Percentiles rank a stretch among this genome's conserved stretches.
Conservation (phyloP, 2,797 vertebrate genomes). For the Harpagifer antarcticus region DNA sequence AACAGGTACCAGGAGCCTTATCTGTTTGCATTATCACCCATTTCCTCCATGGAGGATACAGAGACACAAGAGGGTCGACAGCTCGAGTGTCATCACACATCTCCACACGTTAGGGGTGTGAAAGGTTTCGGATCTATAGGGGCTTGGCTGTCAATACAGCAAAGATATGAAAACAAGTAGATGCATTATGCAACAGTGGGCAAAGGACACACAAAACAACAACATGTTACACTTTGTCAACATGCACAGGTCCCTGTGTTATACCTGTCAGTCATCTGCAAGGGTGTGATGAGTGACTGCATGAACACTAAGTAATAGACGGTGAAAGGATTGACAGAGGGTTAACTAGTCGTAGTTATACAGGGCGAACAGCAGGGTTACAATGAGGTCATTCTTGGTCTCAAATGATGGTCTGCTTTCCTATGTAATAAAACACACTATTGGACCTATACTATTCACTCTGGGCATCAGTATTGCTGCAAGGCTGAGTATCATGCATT, state of each 20-base stretch:
- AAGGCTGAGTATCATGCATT: too few species aligned
- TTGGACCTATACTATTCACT: too few species aligned
- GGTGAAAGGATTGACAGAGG: conserved; percentile 38
- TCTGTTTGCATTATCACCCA: conserved; percentile 86
- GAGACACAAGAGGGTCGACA: conserved; percentile 78
- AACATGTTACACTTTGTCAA: conserved; percentile 40
- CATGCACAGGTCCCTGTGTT: conserved; percentile 23
- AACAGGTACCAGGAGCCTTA: conserved; percentile 83
- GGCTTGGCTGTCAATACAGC: conserved; percentile 51
- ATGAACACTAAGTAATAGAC: conserved; percentile 23
- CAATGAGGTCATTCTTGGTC: too few species aligned
- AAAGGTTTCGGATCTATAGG: conserved; percentile 25
- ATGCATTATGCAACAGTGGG: conserved; percentile 26
- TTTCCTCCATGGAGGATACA: conserved; percentile 82
- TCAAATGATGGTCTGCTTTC: too few species aligned
- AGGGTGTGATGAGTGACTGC: conserved; percentile 46
- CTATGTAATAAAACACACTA: too few species aligned
- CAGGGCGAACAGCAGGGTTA: not conserved
- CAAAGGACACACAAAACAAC: conserved; percentile 26
- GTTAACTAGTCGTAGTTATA: conserved; percentile 5
- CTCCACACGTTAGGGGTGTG: conserved; percentile 50
- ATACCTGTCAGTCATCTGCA: conserved; percentile 46
- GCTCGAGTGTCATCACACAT: conserved; percentile 71
- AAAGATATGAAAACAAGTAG: conserved; percentile 40
- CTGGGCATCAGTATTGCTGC: too few species aligned